Percentiles rank a stretch among this genome's conserved stretches.
Evolutionary conservation across 2,888 invertebrate species (phyloP).

Genomic region (Nemapogon koenigi): DNA sequence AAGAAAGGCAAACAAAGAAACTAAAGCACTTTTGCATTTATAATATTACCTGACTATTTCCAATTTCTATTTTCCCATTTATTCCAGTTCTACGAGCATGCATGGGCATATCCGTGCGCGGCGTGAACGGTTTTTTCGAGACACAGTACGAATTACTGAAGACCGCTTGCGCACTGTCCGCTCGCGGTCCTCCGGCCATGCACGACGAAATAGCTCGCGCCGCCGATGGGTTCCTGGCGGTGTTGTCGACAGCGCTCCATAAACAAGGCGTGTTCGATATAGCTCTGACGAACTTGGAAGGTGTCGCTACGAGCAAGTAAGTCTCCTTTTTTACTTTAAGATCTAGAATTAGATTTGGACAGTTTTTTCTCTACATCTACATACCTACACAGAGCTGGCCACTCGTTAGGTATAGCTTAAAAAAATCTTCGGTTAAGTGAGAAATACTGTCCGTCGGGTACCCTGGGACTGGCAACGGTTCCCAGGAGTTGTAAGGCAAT

Average conservation of each 20-base stretch:
- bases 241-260: constrained; percentile 70
- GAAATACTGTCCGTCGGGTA: too few species aligned
- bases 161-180: constrained; percentile 76
- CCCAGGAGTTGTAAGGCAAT: too few species aligned
- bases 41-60: too few species aligned
- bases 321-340: neutral
- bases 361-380: neutral
- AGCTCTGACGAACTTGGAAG: constrained; percentile 62
- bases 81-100: constrained; percentile 36
- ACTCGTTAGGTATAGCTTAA: too few species aligned
- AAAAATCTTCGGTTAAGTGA: too few species aligned
- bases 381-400: too few species aligned
- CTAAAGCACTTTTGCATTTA: too few species aligned
- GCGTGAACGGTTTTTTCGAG: constrained; percentile 42
- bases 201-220: constrained; percentile 78
- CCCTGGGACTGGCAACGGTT: too few species aligned
- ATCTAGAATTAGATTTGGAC: neutral
- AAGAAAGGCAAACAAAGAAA: too few species aligned
- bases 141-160: constrained; percentile 68
- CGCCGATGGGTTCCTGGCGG: constrained; percentile 71
- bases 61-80: too few species aligned
- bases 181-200: constrained; percentile 67
- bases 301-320: constrained; percentile 31
- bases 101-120: constrained; percentile 44
- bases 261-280: constrained; percentile 62